Evolutionary conservation across 2,113 vertebrate genomes (phyloP), one percentile per base, ranked within the genome.

Genomic region (Sarotherodon lohbergeri): DNA sequence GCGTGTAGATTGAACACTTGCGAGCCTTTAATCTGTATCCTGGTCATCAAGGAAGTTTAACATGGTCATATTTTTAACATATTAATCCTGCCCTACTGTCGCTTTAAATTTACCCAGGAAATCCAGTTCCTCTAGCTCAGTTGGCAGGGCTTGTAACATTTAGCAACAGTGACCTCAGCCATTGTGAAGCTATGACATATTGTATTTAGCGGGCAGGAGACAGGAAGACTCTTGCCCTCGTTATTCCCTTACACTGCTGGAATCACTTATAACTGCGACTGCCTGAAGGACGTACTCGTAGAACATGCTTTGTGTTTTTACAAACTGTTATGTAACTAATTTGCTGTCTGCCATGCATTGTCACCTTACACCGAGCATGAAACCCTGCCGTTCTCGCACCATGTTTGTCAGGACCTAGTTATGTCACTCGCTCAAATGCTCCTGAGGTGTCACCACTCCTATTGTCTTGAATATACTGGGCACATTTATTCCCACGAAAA

Each of bases 181-280:
- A 78, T 83, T 83, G 71, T 79, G 81, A 79, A 83, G 71, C 56
- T 27, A 79, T 66, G 71, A 92, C 88, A 88, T 82, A 80, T 89
- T 91, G 87, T 8, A 91, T 88, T 92, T 57, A 43, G 57, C 1
- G 41, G 78, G 84, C 81, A 89, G 71, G 88, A 85, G 86, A 79
- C 88, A 85, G 88, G 80, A 93, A 89, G 81, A 91, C 86, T 85
- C 86, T 90, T 82, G 87, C 80, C 68, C 68, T 91, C 80, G 76
- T 90, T 86, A 82, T 86, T 86, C 27, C 17, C 46, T 78, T 52
- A 78, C 46, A 68, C 41, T 24, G 39, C 85, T 87, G 84, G 87
- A 85, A 82, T 76, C 22, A 46, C 43, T 93, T 91, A 90, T 4
- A 48, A 52, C 50, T 16, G 24, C 46, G 19, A 24, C 14, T 22